Evolutionary conservation across 2,888 invertebrate genomes (phyloP).

Genomic region (Andrena haemorrhoa): DNA sequence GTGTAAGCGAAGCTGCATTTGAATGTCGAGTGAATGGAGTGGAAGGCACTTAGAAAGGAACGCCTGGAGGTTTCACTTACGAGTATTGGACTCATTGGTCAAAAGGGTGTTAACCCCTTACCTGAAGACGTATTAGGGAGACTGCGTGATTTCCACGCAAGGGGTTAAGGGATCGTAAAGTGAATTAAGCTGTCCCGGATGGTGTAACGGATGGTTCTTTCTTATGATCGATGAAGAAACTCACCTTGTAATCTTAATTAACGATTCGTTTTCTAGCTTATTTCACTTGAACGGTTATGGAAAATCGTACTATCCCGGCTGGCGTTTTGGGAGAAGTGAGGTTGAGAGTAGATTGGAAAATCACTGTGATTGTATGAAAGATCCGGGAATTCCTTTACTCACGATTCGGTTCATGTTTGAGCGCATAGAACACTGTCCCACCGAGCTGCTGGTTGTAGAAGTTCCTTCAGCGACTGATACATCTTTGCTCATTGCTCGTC

Average conservation of each 20-base stretch:
- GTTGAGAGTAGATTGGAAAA: too few relatives aligned
- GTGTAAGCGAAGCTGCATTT: constrained; percentile 18
- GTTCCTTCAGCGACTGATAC: constrained; percentile 81
- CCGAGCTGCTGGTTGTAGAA: constrained; percentile 68
- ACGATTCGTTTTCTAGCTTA: neutral
- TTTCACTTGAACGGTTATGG: neutral
- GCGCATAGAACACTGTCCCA: constrained; percentile 64
- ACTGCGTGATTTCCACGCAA: too few relatives aligned
- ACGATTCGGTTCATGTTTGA: constrained; percentile 76
- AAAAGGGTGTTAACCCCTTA: neutral
- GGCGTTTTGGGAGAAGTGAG: too few relatives aligned
- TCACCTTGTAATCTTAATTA: neutral
- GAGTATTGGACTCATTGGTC: neutral
- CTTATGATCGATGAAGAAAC: neutral
- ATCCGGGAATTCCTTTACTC: constrained; percentile 69
- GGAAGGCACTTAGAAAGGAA: neutral
- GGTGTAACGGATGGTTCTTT: neutral
- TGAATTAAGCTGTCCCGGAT: neutral
- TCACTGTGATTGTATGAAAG: too few relatives aligned
- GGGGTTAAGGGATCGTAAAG: neutral
- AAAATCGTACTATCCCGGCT: neutral
- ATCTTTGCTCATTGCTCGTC: constrained; percentile 81
- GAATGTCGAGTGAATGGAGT: constrained; percentile 5
- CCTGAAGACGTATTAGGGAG: neutral
- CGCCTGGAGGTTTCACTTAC: neutral